Conservation (phyloP, 2,888 invertebrate genomes). For the Lycaena phlaeas region DNA sequence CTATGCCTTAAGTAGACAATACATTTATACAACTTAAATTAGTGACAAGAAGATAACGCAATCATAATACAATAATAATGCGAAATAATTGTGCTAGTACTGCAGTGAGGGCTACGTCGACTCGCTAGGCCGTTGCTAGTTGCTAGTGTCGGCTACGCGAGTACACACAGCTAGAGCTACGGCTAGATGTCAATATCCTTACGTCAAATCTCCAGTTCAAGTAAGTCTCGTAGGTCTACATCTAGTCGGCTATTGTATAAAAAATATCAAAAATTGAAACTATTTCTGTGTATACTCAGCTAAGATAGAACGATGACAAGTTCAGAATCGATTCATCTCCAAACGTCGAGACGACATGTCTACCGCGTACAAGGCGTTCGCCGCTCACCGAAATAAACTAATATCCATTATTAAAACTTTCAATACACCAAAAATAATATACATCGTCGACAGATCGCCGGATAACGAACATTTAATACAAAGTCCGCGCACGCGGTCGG, state of each 20-base stretch:
- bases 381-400: slow-evolving; percentile 3
- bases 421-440: slow-evolving; percentile 14
- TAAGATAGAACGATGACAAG: slow-evolving; percentile 16
- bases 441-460: too few relatives aligned
- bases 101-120: slow-evolving; percentile 38
- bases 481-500: slow-evolving; percentile 1
- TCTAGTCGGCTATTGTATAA: slow-evolving; percentile 19
- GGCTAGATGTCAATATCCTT: slow-evolving; percentile 10
- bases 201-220: slow-evolving; percentile 9
- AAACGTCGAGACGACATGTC: neutral
- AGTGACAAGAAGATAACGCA: slow-evolving; percentile 70
- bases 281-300: slow-evolving; percentile 16
- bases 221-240: neutral
- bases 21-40: slow-evolving; percentile 72
- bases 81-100: slow-evolving; percentile 64
- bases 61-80: slow-evolving; percentile 43
- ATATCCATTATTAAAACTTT: slow-evolving; percentile 2
- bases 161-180: slow-evolving; percentile 7
- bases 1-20: slow-evolving; percentile 66
- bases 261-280: slow-evolving; percentile 19
- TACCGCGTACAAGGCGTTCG: neutral
- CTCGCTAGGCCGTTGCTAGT: slow-evolving; percentile 18
- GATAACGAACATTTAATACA: too few relatives aligned
- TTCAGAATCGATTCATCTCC: slow-evolving; percentile 17
- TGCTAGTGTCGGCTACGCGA: slow-evolving; percentile 4